phyloP scores from a whole-genome alignment of 2,113 vertebrate species.

The Tapirus terrestris region DNA sequence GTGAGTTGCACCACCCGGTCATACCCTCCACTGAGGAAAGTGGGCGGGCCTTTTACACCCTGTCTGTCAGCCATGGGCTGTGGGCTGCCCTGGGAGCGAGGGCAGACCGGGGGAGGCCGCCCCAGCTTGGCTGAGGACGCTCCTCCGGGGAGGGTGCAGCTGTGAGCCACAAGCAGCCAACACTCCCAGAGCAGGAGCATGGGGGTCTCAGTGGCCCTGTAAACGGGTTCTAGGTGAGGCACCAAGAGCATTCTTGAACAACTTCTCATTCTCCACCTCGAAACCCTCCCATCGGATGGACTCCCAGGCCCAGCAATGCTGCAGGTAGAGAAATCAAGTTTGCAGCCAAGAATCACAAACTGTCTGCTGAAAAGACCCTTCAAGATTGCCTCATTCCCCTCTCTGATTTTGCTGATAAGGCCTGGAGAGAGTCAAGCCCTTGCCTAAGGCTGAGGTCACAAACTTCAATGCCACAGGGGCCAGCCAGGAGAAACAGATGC shows the following conservation, averaged over 20 bases:
- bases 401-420: neutral
- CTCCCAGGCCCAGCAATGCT: neutral
- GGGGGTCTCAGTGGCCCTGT: rapidly evolving
- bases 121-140: neutral
- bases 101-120: neutral
- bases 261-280: neutral
- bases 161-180: neutral
- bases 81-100: neutral
- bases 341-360: neutral
- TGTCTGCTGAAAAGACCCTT: neutral
- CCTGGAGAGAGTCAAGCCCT: neutral
- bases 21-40: too few species aligned
- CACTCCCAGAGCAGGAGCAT: neutral
- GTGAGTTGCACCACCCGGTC: too few species aligned
- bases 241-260: neutral
- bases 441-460: neutral
- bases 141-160: neutral
- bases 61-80: neutral
- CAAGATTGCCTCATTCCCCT: neutral
- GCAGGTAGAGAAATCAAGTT: neutral
- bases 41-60: neutral
- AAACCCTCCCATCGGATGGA: neutral
- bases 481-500: neutral
- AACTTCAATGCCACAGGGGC: neutral
- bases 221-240: neutral